Percentiles rank a stretch among this genome's conserved stretches.
Conservation (phyloP, 2,888 invertebrate genomes). For the Nomada fucata region DNA sequence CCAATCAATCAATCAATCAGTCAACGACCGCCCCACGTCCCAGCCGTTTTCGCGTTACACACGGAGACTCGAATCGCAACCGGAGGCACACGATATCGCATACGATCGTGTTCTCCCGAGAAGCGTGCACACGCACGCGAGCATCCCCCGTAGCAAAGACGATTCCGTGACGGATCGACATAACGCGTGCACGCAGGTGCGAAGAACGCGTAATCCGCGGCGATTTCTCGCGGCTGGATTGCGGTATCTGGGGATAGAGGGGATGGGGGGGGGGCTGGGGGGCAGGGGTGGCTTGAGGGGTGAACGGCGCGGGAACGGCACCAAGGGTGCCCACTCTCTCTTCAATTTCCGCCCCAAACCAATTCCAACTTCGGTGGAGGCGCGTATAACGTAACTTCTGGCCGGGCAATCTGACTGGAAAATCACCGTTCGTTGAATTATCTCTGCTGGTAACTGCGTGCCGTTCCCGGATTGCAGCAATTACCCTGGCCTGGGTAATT, state of each 20-base stretch:
- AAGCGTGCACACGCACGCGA: slow-evolving; percentile 19
- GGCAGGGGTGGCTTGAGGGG: slow-evolving; percentile 25
- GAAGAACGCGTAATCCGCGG: slow-evolving; percentile 71
- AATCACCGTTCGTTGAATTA: slow-evolving; percentile 83
- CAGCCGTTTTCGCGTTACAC: too few species aligned
- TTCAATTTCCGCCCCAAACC: slow-evolving; percentile 76
- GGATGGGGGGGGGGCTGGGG: too few species aligned
- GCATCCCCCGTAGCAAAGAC: slow-evolving; percentile 16
- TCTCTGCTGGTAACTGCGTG: slow-evolving; percentile 79
- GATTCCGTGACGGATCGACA: slow-evolving; percentile 64
- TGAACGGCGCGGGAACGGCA: slow-evolving; percentile 53
- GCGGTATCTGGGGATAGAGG: slow-evolving; percentile 40
- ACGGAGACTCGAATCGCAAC: too few species aligned
- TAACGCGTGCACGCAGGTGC: slow-evolving; percentile 64
- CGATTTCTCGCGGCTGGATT: slow-evolving; percentile 63
- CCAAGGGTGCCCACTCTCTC: slow-evolving; percentile 54
- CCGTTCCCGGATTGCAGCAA: slow-evolving; percentile 83
- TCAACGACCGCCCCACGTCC: too few species aligned
- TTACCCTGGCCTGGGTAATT: slow-evolving; percentile 82
- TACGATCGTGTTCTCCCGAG: neutral
- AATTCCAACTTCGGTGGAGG: slow-evolving; percentile 82
- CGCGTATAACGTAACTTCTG: slow-evolving; percentile 79
- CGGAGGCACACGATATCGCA: neutral
- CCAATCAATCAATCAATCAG: too few species aligned
- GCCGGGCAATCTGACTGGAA: slow-evolving; percentile 82